Percentiles rank a stretch among this genome's conserved stretches.
Conservation (phyloP, 2,888 invertebrate species). For the Patella caerulea region DNA sequence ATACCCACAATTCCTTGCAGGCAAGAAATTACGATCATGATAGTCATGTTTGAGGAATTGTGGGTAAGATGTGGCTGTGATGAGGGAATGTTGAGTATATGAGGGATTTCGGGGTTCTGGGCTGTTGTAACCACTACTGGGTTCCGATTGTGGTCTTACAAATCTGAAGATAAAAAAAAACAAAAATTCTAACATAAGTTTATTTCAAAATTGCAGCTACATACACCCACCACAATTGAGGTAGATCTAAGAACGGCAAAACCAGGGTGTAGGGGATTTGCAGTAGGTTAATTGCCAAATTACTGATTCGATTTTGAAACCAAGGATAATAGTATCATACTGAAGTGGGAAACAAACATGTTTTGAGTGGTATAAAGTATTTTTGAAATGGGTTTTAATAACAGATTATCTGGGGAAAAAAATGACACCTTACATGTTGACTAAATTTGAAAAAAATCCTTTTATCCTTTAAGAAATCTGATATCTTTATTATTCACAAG, state of each 20-base stretch:
- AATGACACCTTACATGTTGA: too few species aligned
- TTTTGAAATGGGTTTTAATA: too few species aligned
- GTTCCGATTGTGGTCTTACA: constrained; percentile 35
- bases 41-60: constrained; percentile 22
- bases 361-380: too few species aligned
- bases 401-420: too few species aligned
- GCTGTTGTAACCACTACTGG: constrained; percentile 36
- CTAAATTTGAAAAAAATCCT: too few species aligned
- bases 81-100: neutral
- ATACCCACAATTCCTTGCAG: constrained; percentile 47
- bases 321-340: too few species aligned
- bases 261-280: too few species aligned
- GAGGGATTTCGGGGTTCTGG: constrained; percentile 32
- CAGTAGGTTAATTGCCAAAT: too few species aligned
- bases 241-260: neutral
- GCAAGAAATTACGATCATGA: constrained; percentile 14
- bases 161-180: constrained; percentile 26
- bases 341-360: too few species aligned
- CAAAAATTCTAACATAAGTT: neutral
- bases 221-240: neutral
- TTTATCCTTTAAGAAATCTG: too few species aligned
- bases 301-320: too few species aligned
- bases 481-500: too few species aligned
- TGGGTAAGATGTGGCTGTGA: constrained; percentile 17
- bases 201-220: neutral